phyloP scores from a whole-genome alignment of 2,888 invertebrate genomes.

The Drosophila mettleri region DNA sequence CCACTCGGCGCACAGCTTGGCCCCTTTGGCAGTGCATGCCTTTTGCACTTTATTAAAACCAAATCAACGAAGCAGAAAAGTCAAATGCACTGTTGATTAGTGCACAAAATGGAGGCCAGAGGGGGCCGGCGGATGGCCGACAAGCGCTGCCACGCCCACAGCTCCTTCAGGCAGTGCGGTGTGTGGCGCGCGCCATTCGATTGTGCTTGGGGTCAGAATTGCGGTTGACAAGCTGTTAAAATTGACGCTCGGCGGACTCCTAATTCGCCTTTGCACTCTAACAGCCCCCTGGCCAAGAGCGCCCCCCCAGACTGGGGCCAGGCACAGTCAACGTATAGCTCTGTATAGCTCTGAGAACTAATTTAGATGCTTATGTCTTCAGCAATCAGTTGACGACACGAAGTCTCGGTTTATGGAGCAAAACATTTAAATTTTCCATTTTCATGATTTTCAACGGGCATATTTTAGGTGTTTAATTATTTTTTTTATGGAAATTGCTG shows the following conservation, averaged over 20 bases:
- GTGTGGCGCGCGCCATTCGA: neutral
- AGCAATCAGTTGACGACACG: no score
- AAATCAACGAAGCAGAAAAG: slow-evolving; percentile 78
- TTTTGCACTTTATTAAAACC: slow-evolving; percentile 80
- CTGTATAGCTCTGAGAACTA: no score
- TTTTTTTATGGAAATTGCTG: no score
- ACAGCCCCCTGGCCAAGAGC: slow-evolving; percentile 3
- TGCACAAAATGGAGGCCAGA: slow-evolving; percentile 3
- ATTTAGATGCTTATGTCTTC: no score
- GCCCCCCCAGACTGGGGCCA: no score
- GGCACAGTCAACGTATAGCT: no score
- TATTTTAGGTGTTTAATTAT: no score
- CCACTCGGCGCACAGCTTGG: neutral
- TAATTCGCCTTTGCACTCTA: neutral
- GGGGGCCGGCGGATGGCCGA: neutral
- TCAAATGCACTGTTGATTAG: slow-evolving; percentile 78
- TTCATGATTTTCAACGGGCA: no score
- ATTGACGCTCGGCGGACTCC: slow-evolving; percentile 61
- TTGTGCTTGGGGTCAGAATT: slow-evolving; percentile 29
- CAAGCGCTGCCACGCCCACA: neutral
- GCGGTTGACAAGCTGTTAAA: slow-evolving; percentile 71
- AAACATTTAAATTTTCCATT: no score
- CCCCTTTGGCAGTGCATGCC: slow-evolving; percentile 41
- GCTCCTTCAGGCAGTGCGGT: neutral
- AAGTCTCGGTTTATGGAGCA: no score